Base-by-base conservation (phyloP, 2,888 invertebrate species). In the Agonopterix subpropinquella region DNA sequence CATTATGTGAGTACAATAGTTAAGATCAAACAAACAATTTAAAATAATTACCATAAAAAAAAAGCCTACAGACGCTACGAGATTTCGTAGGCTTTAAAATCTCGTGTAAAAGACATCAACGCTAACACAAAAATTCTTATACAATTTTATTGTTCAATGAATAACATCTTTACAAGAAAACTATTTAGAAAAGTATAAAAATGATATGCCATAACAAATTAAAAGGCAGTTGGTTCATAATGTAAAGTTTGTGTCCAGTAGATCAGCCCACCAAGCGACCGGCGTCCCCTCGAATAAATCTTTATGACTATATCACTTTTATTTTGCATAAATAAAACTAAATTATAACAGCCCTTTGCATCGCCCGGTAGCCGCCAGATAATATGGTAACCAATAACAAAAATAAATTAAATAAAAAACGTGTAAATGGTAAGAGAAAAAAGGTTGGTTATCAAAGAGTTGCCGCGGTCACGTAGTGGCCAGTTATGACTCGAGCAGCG, bases 261-360 rank as follows among this genome's bases (percentile, higher is more conserved):
- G 11, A 59, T 59, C 57, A 59, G 70, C 70, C 73, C 80, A 73
- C 74, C 73, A 65, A 66, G 61, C 18, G 18, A 18, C 28, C 28
- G 28, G 28, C 67, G 67, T 59, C 62, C 62, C 61, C 64, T 53
- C 69, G 28, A 66, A 83, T 87, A 87, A 85, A 86, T 87, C 86
- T 78, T 73, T 61, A 71, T 64, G 67, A 64, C 65, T 60, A 69
- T 74, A 76, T 77, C 75, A 78, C 71, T 80, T 82, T 84, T 80
- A 84, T 87, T 87, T 87, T 84, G 86, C 87, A 86, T 87, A 84
- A 86, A 87, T 83, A 85, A 86, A 83, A 83, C 78, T 73, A 80
- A 86, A 84, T 87, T 82, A 87, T 80, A 80, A 79, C 74, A 75
- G 72, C 77, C 82, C 81, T 82, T 80, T 82, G 74, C 69, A 69